Evolutionary conservation across 2,888 invertebrate species (phyloP).

Genomic region (Caenorhabditis sp.): DNA sequence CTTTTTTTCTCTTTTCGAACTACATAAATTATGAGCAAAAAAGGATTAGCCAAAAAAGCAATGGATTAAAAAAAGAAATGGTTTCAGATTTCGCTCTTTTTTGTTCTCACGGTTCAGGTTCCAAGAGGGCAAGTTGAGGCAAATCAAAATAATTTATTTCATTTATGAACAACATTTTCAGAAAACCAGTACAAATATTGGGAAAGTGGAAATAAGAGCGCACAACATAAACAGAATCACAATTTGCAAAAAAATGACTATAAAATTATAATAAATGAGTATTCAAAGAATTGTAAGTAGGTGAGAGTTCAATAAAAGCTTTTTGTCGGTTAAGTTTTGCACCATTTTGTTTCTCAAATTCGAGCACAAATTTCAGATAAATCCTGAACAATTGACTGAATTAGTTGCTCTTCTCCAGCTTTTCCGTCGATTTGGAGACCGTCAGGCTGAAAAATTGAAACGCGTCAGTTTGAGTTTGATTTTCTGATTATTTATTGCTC

Average conservation of each 20-base stretch:
- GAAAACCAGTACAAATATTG: neutral
- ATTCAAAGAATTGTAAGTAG: neutral
- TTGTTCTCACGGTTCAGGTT: neutral
- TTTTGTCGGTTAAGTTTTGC: neutral
- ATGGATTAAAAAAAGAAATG: neutral
- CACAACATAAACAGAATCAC: neutral
- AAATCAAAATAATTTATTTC: neutral
- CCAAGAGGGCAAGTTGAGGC: neutral
- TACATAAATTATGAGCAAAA: neutral
- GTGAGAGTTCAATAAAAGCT: neutral
- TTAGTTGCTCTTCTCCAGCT: constrained; percentile 52
- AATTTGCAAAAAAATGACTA: neutral
- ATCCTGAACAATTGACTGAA: constrained; percentile 49
- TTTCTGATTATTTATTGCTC: too few species aligned
- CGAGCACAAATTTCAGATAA: constrained; percentile 36
- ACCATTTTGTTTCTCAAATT: neutral
- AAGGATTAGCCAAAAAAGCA: neutral
- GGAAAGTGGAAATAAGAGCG: neutral
- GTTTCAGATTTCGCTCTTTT: neutral
- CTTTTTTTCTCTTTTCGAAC: neutral
- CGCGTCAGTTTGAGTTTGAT: too few species aligned
- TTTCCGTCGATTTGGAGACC: constrained; percentile 54
- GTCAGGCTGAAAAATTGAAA: constrained; percentile 36
- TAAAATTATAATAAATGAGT: neutral
- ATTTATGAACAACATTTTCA: neutral